Percentiles rank a stretch among this genome's conserved stretches.
Conservation (phyloP, 2,797 vertebrate species). For the Champsocephalus esox region DNA sequence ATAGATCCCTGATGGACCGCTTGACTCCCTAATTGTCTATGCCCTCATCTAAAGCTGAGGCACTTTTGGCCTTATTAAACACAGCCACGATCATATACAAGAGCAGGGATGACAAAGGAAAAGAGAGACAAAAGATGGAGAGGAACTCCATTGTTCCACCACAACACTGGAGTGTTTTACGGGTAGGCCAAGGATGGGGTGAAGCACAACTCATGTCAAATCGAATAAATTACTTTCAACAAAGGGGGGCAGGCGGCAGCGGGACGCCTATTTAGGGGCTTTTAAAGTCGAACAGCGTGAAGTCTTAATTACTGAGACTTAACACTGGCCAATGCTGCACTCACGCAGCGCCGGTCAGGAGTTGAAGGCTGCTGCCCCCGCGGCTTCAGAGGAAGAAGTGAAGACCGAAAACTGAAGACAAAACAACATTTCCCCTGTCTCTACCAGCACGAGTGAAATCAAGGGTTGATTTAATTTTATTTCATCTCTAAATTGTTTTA, state of each 20-base stretch:
- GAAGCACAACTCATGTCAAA: constrained; percentile 72
- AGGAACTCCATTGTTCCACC: constrained; percentile 66
- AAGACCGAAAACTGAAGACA: constrained; percentile 56
- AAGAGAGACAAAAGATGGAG: constrained; percentile 64
- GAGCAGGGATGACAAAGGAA: constrained; percentile 47
- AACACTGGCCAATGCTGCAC: constrained; percentile 67
- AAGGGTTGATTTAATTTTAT: constrained; percentile 46
- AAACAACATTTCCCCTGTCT: constrained; percentile 57
- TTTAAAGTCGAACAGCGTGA: constrained; percentile 84
- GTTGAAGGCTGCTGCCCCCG: constrained; percentile 70
- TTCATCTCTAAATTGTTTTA: constrained; percentile 49
- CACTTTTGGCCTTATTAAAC: constrained; percentile 76
- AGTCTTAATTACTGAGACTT: constrained; percentile 86
- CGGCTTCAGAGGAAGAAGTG: constrained; percentile 69
- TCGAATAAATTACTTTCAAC: constrained; percentile 74
- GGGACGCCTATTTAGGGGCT: constrained; percentile 75
- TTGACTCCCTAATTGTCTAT: constrained; percentile 63
- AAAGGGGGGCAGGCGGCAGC: constrained; percentile 45
- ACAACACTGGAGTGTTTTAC: constrained; percentile 61
- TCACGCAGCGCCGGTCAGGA: constrained; percentile 82
- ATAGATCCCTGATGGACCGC: constrained; percentile 43
- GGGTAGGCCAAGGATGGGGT: constrained; percentile 64
- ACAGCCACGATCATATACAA: constrained; percentile 58
- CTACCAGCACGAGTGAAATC: constrained; percentile 38
- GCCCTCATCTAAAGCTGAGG: constrained; percentile 43